phyloP scores from a whole-genome alignment of 1,140 invertebrate species.

The Cydia pomonella region DNA sequence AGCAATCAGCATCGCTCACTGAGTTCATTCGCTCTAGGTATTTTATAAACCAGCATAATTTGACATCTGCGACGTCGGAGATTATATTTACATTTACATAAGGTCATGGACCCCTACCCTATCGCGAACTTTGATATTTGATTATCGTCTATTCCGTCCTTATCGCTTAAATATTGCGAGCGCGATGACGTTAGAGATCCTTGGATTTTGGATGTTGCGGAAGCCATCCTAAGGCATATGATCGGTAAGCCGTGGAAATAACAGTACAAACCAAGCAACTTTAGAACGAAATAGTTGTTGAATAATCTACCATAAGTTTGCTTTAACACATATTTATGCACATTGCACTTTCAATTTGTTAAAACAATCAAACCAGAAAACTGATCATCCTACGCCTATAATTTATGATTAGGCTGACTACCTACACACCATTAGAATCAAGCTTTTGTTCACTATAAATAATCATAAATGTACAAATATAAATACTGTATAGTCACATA shows the following conservation, averaged over 20 bases:
- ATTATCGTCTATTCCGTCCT: too few relatives aligned
- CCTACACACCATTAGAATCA: not conserved
- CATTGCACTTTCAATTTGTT: not conserved
- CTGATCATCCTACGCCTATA: slow-evolving; percentile 8
- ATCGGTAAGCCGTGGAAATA: not conserved
- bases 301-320: not conserved
- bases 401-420: not conserved
- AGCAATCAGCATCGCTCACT: not conserved
- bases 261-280: not conserved
- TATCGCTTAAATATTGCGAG: too few relatives aligned
- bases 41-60: not conserved
- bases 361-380: not conserved
- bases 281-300: not conserved
- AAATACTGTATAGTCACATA: too few relatives aligned
- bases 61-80: not conserved
- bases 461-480: not conserved
- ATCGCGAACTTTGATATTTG: not conserved
- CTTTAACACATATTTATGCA: not conserved
- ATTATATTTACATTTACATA: not conserved
- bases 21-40: not conserved
- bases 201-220: not conserved
- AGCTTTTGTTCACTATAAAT: not conserved
- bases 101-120: too few relatives aligned
- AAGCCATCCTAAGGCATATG: not conserved
- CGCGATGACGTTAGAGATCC: too few relatives aligned